Base-by-base conservation (phyloP, 53 echinoderm and acorn worm species). In the Holothuria scabra region DNA sequence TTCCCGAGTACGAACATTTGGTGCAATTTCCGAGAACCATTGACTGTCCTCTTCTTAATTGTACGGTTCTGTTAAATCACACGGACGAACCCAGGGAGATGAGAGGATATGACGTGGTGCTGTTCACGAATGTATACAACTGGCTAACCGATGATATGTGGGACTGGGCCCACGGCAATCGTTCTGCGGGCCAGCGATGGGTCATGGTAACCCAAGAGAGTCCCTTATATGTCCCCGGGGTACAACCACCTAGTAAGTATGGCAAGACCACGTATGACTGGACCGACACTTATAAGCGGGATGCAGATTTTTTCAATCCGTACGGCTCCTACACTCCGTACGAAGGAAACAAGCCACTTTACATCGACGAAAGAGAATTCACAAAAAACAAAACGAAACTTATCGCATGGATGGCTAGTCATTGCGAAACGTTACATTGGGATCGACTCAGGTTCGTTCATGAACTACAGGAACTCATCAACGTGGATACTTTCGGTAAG, bases 201-300 rank as follows among this genome's bases (percentile, higher is more conserved):
- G 46, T 81, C 29, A 81, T 81, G 82, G 82, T 81, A 2, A 81
- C 82, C 10, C 82, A 81, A 23, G 82, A 81, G 60, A 81, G 82
- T 41, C 82, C 82, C 31, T 49, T 81, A 21, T 81, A 81, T 61
- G 82, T 81, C 22, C 82, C 82, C 19, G 82, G 82, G 25, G 62
- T 81, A 28, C 62, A 63, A 41, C 82, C 82, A 12, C 82, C 82
- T 1, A 63, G 37, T 49, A 64, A 41, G 41, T 81, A 63, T 48
- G 63, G 62, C 12, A 81, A 81, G 23, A 26, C 25, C 10, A 64
- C 65, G 7, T 81, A 81, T 20, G 82, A 63, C 60, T 81, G 65
- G 62, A 63, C 82, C 1, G 82, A 81, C 61, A 81, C 82, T 28
- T 81, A 81, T 34, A 81, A 81, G 46, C 35, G 82, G 23, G 82